Percentiles rank a stretch among this genome's conserved stretches.
phyloP scores from a whole-genome alignment of 1,140 invertebrate genomes.

The Leptonema lineaticorne region DNA sequence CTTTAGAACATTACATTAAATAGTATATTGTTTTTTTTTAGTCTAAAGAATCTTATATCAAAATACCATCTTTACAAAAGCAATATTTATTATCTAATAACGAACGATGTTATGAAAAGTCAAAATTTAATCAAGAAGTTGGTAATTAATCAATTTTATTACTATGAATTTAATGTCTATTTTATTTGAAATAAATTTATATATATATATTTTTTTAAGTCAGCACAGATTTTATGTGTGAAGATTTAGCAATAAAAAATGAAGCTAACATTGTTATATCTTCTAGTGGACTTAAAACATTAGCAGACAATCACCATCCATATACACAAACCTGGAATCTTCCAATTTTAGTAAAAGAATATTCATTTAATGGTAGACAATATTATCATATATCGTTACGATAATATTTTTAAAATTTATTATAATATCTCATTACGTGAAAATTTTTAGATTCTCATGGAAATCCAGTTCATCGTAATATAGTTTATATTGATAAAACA shows the following conservation, averaged over 20 bases:
- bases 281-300: constrained; percentile 50
- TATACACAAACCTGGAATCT: constrained; percentile 49
- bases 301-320: constrained; percentile 47
- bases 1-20: no score
- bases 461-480: constrained; percentile 30
- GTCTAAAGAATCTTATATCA: no score
- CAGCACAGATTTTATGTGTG: constrained; percentile 50
- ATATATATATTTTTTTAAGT: constrained; percentile 47
- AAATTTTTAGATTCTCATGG: background rate
- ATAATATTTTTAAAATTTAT: no score
- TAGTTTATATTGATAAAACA: constrained; percentile 53
- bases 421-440: background rate
- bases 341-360: constrained; percentile 49
- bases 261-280: constrained; percentile 54
- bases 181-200: background rate
- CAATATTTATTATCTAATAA: no score
- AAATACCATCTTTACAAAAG: no score
- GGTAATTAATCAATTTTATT: no score
- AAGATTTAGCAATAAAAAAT: constrained; percentile 45
- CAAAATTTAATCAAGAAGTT: no score
- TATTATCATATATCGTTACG: constrained; percentile 40
- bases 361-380: constrained; percentile 31
- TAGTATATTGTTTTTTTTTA: no score
- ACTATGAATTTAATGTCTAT: background rate
- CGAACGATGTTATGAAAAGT: no score